phyloP scores from a whole-genome alignment of 2,888 invertebrate species.

The Horisme vitalbata region DNA sequence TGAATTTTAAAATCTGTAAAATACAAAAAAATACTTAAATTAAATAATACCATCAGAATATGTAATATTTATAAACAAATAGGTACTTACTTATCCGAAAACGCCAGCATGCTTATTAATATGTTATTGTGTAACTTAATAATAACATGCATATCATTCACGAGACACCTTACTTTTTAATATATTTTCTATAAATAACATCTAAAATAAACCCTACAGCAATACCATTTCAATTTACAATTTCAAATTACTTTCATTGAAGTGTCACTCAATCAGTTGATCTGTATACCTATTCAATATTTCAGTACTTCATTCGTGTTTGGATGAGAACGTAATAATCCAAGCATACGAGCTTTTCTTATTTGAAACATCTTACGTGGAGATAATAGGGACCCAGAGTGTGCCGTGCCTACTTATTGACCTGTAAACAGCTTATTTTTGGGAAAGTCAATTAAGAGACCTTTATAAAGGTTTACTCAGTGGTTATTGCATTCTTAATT shows the following conservation, averaged over 20 bases:
- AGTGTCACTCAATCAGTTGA: constrained; percentile 18
- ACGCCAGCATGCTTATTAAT: too few species aligned
- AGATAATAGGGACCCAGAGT: constrained; percentile 8
- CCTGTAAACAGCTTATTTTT: constrained; percentile 20
- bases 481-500: constrained; percentile 14
- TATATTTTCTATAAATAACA: too few species aligned
- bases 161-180: too few species aligned
- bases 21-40: too few species aligned
- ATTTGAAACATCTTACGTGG: constrained; percentile 7
- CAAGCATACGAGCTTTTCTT: constrained; percentile 14
- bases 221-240: constrained; percentile 9
- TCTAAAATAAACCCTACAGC: too few species aligned
- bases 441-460: constrained; percentile 20
- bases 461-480: constrained; percentile 14
- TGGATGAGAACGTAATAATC: constrained; percentile 11
- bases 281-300: constrained; percentile 5
- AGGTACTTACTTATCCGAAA: too few species aligned
- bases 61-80: too few species aligned
- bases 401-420: constrained; percentile 10
- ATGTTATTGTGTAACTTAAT: too few species aligned
- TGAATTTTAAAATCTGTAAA: too few species aligned
- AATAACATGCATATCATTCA: too few species aligned
- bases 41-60: too few species aligned
- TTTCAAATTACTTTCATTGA: constrained; percentile 15
- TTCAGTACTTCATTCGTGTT: constrained; percentile 14